Evolutionary conservation across 1,140 invertebrate species (phyloP).

Genomic region (Drosophila busckii): DNA sequence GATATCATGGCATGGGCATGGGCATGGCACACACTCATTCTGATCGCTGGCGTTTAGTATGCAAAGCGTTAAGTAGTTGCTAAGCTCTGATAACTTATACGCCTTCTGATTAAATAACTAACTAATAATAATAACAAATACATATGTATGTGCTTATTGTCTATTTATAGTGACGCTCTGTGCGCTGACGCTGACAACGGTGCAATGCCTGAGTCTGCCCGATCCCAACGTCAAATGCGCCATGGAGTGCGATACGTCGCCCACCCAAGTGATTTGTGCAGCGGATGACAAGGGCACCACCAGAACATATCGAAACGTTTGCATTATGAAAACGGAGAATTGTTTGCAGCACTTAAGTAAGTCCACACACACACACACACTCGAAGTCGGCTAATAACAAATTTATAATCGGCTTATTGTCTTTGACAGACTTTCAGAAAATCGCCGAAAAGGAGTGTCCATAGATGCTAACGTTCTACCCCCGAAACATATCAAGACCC

Average conservation of each 20-base stretch:
- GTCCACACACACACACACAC: too few species aligned
- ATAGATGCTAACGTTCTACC: conserved; percentile 39
- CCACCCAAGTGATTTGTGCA: conserved; percentile 54
- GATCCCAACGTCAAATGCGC: conserved; percentile 68
- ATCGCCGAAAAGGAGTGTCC: conserved; percentile 75
- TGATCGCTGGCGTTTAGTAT: conserved; percentile 40
- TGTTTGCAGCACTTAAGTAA: conserved; percentile 71
- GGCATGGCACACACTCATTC: too few species aligned
- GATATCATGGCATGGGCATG: conserved; percentile 51
- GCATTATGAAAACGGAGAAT: conserved; percentile 77
- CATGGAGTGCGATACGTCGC: conserved; percentile 65
- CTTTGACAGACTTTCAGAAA: conserved; percentile 65
- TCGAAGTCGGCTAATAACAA: too few species aligned
- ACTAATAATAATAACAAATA: conserved; percentile 5
- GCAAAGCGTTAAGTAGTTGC: conserved; percentile 23
- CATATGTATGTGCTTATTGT: conserved; percentile 28
- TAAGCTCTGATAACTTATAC: conserved; percentile 24
- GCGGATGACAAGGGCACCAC: conserved; percentile 71
- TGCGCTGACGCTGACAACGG: conserved; percentile 55
- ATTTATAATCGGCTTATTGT: too few species aligned
- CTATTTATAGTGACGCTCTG: conserved; percentile 66
- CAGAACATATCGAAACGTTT: conserved; percentile 68
- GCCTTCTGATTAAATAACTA: conserved; percentile 47
- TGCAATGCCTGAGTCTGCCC: conserved; percentile 57
- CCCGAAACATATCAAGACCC: background rate